Conservation (phyloP, 2,113 vertebrate genomes). For the Suricata suricatta region DNA sequence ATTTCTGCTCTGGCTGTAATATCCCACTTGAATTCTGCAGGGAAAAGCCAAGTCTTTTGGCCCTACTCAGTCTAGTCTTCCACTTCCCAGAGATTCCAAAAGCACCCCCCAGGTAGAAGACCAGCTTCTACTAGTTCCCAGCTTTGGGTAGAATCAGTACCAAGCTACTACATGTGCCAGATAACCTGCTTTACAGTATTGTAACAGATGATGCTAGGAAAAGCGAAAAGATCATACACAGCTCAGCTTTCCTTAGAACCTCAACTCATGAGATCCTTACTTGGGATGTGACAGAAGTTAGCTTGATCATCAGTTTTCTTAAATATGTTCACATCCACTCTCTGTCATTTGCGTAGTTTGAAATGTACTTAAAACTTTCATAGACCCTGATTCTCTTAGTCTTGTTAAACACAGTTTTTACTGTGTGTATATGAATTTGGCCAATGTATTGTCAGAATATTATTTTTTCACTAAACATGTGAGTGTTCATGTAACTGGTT, state of each 20-base stretch:
- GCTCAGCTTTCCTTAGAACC: background rate
- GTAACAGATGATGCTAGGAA: background rate
- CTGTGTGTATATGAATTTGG: background rate
- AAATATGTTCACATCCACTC: background rate
- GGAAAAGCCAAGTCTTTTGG: background rate
- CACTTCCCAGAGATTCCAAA: background rate
- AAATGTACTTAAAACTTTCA: background rate
- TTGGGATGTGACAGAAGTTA: background rate
- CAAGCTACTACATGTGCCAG: background rate
- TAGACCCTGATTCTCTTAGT: background rate
- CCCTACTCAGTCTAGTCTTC: background rate
- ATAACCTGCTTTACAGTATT: background rate
- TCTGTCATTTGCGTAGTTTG: background rate
- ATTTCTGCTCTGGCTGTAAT: background rate
- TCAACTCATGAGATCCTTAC: background rate
- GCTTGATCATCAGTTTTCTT: background rate
- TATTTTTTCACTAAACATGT: background rate
- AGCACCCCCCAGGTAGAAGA: background rate
- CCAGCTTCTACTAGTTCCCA: background rate
- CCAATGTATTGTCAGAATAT: background rate
- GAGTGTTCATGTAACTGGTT: background rate
- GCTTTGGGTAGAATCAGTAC: background rate
- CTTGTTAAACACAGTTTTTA: background rate
- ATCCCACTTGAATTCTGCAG: background rate
- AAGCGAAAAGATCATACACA: background rate